Conservation (phyloP, 2,797 vertebrate genomes). For the Bryconaethiops microstoma region DNA sequence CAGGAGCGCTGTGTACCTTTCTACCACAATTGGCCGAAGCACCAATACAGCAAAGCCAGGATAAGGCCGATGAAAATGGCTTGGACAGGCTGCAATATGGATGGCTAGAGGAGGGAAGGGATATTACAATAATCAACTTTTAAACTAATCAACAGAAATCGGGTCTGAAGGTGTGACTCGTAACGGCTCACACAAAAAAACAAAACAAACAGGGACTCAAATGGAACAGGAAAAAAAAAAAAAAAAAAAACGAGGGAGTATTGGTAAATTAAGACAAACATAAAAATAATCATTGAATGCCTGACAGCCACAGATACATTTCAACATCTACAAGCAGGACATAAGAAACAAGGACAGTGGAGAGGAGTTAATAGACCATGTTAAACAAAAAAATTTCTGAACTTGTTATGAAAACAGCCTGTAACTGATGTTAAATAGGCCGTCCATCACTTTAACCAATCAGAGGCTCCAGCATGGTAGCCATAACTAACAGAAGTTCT, state of each 20-base stretch:
- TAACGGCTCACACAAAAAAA: conserved; percentile 17
- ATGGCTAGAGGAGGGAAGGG: conserved; percentile 96
- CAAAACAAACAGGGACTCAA: conserved; percentile 7
- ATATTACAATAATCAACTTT: conserved; percentile 88
- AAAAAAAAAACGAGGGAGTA: background rate
- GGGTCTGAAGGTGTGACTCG: conserved; percentile 33
- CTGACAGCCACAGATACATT: conserved; percentile 48
- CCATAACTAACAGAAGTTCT: background rate
- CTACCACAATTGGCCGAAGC: conserved; percentile 99
- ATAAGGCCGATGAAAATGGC: conserved; percentile 99
- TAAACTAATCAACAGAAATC: conserved; percentile 65
- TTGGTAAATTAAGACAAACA: conserved; percentile 41
- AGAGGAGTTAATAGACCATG: conserved; percentile 45
- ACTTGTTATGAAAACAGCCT: background rate
- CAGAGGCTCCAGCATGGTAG: background rate
- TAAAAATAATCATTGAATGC: conserved; percentile 29
- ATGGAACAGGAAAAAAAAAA: conserved; percentile 27
- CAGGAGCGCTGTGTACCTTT: conserved; percentile 93
- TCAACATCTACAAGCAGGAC: conserved; percentile 40
- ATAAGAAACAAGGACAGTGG: conserved; percentile 32
- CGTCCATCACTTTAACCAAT: conserved; percentile 7
- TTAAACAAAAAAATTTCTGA: background rate
- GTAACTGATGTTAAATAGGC: conserved; percentile 3
- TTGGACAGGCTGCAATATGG: conserved; percentile 99
- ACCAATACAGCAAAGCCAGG: conserved; percentile 99